A percentile compares a stretch with the other conserved stretches of the same genome.
phyloP scores from a whole-genome alignment of 2,888 invertebrate genomes.

The Phlogophora meticulosa region DNA sequence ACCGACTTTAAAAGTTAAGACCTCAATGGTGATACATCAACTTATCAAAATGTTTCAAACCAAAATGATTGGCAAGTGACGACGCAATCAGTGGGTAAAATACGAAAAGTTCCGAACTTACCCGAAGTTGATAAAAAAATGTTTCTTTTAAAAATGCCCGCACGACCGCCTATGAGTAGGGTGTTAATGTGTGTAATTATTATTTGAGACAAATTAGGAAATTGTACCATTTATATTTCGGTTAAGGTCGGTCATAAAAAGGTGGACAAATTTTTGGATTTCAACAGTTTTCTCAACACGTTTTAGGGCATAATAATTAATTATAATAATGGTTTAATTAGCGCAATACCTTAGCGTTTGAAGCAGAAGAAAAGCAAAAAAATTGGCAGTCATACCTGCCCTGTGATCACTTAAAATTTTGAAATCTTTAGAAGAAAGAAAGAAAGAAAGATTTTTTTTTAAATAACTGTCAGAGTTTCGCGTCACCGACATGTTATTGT shows the following conservation, averaged over 20 bases:
- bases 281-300: too few species aligned
- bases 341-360: too few species aligned
- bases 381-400: too few species aligned
- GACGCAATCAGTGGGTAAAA: conserved; percentile 58
- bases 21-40: conserved; percentile 39
- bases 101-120: conserved; percentile 63
- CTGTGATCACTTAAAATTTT: too few species aligned
- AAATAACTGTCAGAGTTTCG: too few species aligned
- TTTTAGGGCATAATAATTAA: too few species aligned
- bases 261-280: neutral
- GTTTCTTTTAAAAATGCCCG: conserved; percentile 67
- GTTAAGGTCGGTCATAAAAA: neutral
- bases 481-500: too few species aligned
- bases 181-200: conserved; percentile 30
- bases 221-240: neutral
- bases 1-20: conserved; percentile 26
- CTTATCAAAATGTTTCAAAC: conserved; percentile 46
- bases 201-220: conserved; percentile 23
- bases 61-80: conserved; percentile 55
- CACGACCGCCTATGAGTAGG: conserved; percentile 60
- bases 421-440: too few species aligned
- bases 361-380: too few species aligned
- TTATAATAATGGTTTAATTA: too few species aligned
- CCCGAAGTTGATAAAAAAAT: conserved; percentile 58
- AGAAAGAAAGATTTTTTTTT: too few species aligned